Conservation (phyloP, 2,888 invertebrate species). For the Zygaena filipendulae region DNA sequence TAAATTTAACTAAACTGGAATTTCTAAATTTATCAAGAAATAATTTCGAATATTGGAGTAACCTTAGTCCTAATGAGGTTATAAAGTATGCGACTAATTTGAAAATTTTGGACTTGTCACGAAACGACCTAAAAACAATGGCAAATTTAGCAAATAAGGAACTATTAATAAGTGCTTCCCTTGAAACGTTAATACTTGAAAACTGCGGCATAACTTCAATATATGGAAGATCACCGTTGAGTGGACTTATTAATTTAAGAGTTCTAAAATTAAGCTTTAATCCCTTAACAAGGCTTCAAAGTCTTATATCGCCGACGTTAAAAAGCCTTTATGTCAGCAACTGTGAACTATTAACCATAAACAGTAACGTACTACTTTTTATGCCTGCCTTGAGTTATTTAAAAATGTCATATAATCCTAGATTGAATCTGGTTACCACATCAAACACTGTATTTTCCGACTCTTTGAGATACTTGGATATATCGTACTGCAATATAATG, state of each 20-base stretch:
- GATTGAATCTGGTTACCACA: constrained; percentile 52
- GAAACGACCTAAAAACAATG: constrained; percentile 69
- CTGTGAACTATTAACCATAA: constrained; percentile 62
- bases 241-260: constrained; percentile 61
- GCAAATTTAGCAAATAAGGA: constrained; percentile 54
- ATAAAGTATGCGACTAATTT: constrained; percentile 59
- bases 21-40: constrained; percentile 73
- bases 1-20: constrained; percentile 65
- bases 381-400: constrained; percentile 70
- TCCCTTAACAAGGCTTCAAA: constrained; percentile 49
- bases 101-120: constrained; percentile 70
- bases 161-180: constrained; percentile 65
- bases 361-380: constrained; percentile 62
- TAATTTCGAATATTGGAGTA: constrained; percentile 67
- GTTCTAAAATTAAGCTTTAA: constrained; percentile 66
- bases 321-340: constrained; percentile 68
- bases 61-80: constrained; percentile 63
- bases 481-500: constrained; percentile 72
- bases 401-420: constrained; percentile 71
- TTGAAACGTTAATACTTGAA: constrained; percentile 70
- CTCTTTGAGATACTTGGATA: constrained; percentile 66
- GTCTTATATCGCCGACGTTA: constrained; percentile 58
- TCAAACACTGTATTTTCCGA: constrained; percentile 49
- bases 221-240: constrained; percentile 55
- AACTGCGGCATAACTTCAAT: constrained; percentile 70